Conservation (phyloP, 1,140 invertebrate species). For the Thereuonema tuberculata region DNA sequence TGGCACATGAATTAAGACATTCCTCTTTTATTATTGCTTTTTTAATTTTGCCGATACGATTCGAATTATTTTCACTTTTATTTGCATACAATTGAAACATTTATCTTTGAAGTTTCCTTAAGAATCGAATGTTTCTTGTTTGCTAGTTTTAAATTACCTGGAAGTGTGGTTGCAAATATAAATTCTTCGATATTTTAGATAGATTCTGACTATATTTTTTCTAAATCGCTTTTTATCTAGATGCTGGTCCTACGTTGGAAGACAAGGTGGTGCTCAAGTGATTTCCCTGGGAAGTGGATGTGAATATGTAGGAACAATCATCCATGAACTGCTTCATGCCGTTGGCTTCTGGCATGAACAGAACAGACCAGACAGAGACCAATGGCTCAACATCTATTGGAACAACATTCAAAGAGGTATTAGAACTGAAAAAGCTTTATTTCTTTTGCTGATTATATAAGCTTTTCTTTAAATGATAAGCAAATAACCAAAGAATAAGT, state of each 20-base stretch:
- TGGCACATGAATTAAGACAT: too few relatives aligned
- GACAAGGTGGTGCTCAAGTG: conserved; percentile 39
- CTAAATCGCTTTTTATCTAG: conserved; percentile 25
- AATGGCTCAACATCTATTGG: conserved; percentile 52
- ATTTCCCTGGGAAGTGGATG: conserved; percentile 48
- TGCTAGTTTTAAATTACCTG: too few relatives aligned
- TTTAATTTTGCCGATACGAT: too few relatives aligned
- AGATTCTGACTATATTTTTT: too few relatives aligned
- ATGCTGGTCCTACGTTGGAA: conserved; percentile 42
- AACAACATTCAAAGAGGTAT: conserved; percentile 52
- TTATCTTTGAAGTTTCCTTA: too few relatives aligned
- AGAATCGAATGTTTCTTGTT: too few relatives aligned
- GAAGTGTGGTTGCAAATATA: too few relatives aligned
- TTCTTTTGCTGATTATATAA: not conserved
- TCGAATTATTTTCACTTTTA: too few relatives aligned
- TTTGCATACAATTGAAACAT: too few relatives aligned
- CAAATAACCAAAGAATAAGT: not conserved
- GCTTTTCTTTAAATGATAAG: not conserved
- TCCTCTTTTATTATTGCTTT: too few relatives aligned
- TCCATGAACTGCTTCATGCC: conserved; percentile 75
- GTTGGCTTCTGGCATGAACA: conserved; percentile 78
- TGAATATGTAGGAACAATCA: conserved; percentile 50
- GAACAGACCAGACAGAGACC: conserved; percentile 60
- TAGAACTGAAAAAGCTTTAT: not conserved
- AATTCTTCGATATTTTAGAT: too few relatives aligned